Percentiles rank a stretch among this genome's conserved stretches.
phyloP scores from a whole-genome alignment of 2,888 invertebrate species.

The Drosophila stalkeri region DNA sequence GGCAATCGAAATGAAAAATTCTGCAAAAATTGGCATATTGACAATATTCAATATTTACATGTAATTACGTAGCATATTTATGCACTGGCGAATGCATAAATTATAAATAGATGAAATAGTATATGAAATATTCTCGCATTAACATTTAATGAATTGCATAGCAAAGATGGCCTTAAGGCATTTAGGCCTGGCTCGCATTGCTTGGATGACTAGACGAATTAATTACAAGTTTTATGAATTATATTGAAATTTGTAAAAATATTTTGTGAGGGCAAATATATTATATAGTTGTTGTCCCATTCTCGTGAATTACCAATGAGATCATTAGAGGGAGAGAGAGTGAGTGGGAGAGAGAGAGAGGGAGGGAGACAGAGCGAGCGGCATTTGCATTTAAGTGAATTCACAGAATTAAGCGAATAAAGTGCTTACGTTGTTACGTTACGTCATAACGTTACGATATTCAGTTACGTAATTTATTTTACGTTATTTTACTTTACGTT shows the following conservation, averaged over 20 bases:
- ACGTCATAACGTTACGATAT: too few relatives aligned
- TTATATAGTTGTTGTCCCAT: background rate
- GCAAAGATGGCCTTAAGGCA: background rate
- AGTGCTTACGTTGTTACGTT: too few relatives aligned
- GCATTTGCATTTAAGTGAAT: too few relatives aligned
- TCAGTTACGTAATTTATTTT: too few relatives aligned
- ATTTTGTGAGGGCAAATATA: background rate
- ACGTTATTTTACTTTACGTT: too few relatives aligned
- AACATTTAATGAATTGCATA: slow-evolving; percentile 10
- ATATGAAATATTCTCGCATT: slow-evolving; percentile 9
- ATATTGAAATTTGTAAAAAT: background rate
- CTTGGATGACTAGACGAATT: slow-evolving; percentile 23
- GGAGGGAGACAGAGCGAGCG: too few relatives aligned
- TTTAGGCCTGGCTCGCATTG: slow-evolving; percentile 6
- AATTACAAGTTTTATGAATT: slow-evolving; percentile 19
- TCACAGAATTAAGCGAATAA: too few relatives aligned
- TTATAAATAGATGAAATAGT: slow-evolving; percentile 25
- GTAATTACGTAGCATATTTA: slow-evolving; percentile 51
- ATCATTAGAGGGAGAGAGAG: background rate
- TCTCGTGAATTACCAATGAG: background rate
- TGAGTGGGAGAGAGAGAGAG: too few relatives aligned
- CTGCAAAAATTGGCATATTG: slow-evolving; percentile 23
- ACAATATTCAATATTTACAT: slow-evolving; percentile 51
- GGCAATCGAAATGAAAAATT: slow-evolving; percentile 34
- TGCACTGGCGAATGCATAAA: slow-evolving; percentile 54